Percentiles rank a stretch among this genome's conserved stretches.
These are phyloP conservation scores for Noctua comes DNA, from an alignment of 2,888 invertebrate species.

Conservation along the genomic window DNA sequence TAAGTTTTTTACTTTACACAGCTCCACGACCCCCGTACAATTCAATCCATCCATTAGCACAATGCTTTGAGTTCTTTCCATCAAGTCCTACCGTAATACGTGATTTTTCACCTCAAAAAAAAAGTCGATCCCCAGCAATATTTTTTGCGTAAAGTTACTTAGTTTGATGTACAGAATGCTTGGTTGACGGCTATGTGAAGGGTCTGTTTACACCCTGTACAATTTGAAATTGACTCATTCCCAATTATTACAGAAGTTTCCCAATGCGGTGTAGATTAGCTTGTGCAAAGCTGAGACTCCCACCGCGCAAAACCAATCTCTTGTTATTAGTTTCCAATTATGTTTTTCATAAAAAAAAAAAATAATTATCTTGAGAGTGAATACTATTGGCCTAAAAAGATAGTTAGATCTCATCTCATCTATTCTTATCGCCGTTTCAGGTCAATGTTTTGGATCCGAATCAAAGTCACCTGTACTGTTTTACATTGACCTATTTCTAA, in stretches of 20 bases:
- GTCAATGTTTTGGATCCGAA: conserved; percentile 47
- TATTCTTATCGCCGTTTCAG: conserved; percentile 37
- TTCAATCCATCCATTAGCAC: too few relatives aligned
- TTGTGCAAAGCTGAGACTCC: background rate
- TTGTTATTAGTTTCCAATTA: background rate
- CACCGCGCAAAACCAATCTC: background rate
- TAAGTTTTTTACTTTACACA: too few relatives aligned
- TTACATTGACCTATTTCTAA: conserved; percentile 23
- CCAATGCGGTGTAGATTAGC: background rate
- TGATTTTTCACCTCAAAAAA: too few relatives aligned
- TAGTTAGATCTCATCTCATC: background rate
- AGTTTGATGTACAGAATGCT: too few relatives aligned
- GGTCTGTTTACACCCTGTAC: too few relatives aligned
- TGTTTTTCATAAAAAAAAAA: background rate
- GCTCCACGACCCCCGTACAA: too few relatives aligned
- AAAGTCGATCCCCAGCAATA: too few relatives aligned
- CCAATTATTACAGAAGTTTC: conserved; percentile 12
- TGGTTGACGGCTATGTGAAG: too few relatives aligned
- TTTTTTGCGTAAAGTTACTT: too few relatives aligned
- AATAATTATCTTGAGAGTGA: background rate
- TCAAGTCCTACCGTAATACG: too few relatives aligned
- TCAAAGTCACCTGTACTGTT: conserved; percentile 26
- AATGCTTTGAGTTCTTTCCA: too few relatives aligned
- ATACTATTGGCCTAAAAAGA: conserved; percentile 3
- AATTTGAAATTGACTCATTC: background rate